A percentile compares a stretch with the other conserved stretches of the same genome.
Conservation (phyloP, 2,888 invertebrate genomes). For the Hypomecis punctinalis region DNA sequence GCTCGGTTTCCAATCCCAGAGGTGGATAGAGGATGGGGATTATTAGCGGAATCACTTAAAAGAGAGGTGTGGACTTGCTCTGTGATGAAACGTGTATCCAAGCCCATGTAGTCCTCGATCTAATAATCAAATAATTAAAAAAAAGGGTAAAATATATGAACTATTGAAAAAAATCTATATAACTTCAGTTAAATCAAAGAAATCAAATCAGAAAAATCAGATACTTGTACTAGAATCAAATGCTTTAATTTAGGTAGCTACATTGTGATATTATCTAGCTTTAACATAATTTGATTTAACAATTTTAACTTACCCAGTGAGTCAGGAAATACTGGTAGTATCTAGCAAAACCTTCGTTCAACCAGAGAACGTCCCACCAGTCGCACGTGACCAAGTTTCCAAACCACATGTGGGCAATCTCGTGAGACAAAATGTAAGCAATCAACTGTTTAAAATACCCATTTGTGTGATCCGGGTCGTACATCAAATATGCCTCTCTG, state of each 20-base stretch:
- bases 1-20: constrained; percentile 81
- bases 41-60: constrained; percentile 83
- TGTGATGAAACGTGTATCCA: constrained; percentile 88
- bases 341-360: constrained; percentile 89
- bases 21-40: constrained; percentile 86
- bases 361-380: constrained; percentile 88
- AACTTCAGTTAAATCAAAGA: no score
- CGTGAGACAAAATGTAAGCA: constrained; percentile 87
- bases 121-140: no score
- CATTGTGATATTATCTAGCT: no score
- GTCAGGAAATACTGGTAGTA: constrained; percentile 90
- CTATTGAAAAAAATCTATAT: no score
- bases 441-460: constrained; percentile 79
- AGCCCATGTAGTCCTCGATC: constrained; percentile 87
- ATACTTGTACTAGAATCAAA: no score
- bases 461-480: constrained; percentile 69
- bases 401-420: constrained; percentile 91
- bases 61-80: constrained; percentile 88
- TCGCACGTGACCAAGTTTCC: constrained; percentile 87
- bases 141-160: no score
- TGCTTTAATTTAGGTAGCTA: no score
- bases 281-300: constrained; percentile 18
- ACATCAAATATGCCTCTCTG: constrained; percentile 80
- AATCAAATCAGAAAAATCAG: no score
- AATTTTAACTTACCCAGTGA: constrained; percentile 70